Conservation (phyloP, 2,888 invertebrate genomes). For the Crioceris asparagi region DNA sequence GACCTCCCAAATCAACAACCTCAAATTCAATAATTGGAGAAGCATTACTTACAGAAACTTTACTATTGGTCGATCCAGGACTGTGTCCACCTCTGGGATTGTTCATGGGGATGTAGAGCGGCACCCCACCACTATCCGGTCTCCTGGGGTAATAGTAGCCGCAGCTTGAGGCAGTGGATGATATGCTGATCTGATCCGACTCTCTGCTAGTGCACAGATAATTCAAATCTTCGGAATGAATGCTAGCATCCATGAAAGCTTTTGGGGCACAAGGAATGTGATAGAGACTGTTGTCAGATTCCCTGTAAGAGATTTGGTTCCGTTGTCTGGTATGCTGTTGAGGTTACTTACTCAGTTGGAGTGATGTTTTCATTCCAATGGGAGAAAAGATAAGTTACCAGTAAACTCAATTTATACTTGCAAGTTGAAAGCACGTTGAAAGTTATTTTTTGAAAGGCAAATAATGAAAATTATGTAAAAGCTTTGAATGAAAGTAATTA, state of each 20-base stretch:
- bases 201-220: constrained; percentile 42
- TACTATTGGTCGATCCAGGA: constrained; percentile 46
- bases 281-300: constrained; percentile 47
- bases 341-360: too few relatives aligned
- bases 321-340: too few relatives aligned
- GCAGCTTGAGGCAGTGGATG: constrained; percentile 49
- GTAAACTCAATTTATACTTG: too few relatives aligned
- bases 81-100: constrained; percentile 43
- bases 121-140: constrained; percentile 38
- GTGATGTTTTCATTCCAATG: too few relatives aligned
- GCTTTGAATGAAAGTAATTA: too few relatives aligned
- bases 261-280: constrained; percentile 46
- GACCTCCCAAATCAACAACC: not conserved
- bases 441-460: too few relatives aligned
- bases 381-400: too few relatives aligned
- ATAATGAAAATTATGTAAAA: too few relatives aligned
- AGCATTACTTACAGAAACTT: constrained; percentile 47
- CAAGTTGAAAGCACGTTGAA: too few relatives aligned
- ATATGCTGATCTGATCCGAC: constrained; percentile 50
- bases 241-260: constrained; percentile 45
- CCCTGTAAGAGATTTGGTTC: constrained; percentile 36
- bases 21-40: not conserved
- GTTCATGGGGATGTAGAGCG: constrained; percentile 50
- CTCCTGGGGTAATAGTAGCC: constrained; percentile 44
- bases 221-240: constrained; percentile 45